phyloP scores from a whole-genome alignment of 2,888 invertebrate genomes.

The Hemistola chrysoprasaria region DNA sequence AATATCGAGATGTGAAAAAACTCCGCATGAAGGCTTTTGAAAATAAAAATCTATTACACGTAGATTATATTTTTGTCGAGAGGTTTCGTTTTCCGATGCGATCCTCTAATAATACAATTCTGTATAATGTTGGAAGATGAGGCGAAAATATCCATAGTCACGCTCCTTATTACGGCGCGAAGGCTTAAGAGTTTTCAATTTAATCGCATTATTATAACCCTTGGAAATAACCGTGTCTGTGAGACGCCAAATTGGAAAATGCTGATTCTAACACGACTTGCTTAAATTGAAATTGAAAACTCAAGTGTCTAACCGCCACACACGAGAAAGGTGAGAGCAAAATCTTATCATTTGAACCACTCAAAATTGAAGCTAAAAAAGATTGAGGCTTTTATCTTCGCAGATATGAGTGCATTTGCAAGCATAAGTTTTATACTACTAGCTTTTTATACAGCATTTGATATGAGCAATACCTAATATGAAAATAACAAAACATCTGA shows the following conservation, averaged over 20 bases:
- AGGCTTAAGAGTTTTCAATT: slow-evolving; percentile 69
- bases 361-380: too few species aligned
- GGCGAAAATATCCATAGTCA: slow-evolving; percentile 71
- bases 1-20: not conserved
- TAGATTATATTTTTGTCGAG: slow-evolving; percentile 18
- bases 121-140: slow-evolving; percentile 67
- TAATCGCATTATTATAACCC: slow-evolving; percentile 72
- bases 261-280: slow-evolving; percentile 18
- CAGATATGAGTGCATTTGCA: too few species aligned
- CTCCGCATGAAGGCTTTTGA: slow-evolving; percentile 3
- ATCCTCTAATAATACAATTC: slow-evolving; percentile 17
- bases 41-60: not conserved
- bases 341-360: too few species aligned
- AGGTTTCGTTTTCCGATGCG: slow-evolving; percentile 9
- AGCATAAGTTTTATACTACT: too few species aligned
- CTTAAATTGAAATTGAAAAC: not conserved
- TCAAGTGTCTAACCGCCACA: too few species aligned
- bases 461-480: too few species aligned
- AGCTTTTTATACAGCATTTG: too few species aligned
- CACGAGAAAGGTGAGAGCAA: too few species aligned
- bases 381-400: too few species aligned
- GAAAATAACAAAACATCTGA: too few species aligned
- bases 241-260: slow-evolving; percentile 32
- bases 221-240: slow-evolving; percentile 58
- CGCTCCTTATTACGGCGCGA: slow-evolving; percentile 69